These are phyloP conservation scores for Drosophila repleta DNA, from an alignment of 1,140 invertebrate genomes.

Conservation along the genomic window DNA sequence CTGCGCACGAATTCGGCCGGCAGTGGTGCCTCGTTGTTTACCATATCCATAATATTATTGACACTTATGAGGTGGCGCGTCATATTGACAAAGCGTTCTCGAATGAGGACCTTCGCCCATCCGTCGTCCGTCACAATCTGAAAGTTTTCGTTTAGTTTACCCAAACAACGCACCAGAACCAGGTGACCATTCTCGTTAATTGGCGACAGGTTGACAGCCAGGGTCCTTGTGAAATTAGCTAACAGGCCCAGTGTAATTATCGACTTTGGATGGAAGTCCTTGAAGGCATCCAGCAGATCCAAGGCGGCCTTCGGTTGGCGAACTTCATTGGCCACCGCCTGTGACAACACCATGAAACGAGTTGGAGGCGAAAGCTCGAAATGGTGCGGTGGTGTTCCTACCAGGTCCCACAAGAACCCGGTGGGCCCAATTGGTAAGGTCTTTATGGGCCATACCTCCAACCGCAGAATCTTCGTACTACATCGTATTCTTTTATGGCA, in stretches of 20 bases:
- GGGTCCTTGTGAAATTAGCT: slow-evolving; percentile 46
- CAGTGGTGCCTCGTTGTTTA: background rate
- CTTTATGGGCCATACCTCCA: too few species aligned
- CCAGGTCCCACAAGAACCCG: too few species aligned
- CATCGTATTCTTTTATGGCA: too few species aligned
- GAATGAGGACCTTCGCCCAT: background rate
- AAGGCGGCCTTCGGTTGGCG: too few species aligned
- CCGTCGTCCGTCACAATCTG: background rate
- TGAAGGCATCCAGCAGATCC: background rate
- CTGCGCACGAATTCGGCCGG: slow-evolving; percentile 32
- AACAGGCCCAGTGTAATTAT: slow-evolving; percentile 24
- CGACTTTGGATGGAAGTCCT: background rate
- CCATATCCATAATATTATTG: slow-evolving; percentile 21
- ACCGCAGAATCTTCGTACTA: too few species aligned
- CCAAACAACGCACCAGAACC: slow-evolving; percentile 4
- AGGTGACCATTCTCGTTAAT: background rate
- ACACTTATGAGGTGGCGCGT: slow-evolving; percentile 19
- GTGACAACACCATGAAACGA: too few species aligned
- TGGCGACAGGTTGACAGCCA: slow-evolving; percentile 21
- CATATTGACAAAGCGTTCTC: slow-evolving; percentile 11
- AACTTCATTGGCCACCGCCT: too few species aligned
- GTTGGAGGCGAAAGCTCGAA: too few species aligned
- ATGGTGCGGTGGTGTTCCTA: too few species aligned
- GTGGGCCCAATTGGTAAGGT: too few species aligned
- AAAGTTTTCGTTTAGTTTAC: slow-evolving; percentile 26